These are phyloP conservation scores for Geopemphigus sp. DNA, from an alignment of 1,140 invertebrate genomes.

Conservation along the genomic window DNA sequence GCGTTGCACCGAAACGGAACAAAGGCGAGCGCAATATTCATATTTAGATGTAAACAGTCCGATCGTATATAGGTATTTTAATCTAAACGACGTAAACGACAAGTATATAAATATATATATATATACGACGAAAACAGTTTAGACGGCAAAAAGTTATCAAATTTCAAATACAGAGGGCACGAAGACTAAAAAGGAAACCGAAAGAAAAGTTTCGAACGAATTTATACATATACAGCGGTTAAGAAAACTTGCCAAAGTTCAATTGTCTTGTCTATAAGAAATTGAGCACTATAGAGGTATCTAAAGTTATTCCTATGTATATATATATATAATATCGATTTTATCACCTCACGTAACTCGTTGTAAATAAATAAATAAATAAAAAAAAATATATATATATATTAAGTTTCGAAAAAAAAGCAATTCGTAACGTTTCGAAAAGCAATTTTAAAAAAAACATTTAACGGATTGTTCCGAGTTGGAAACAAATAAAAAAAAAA, in stretches of 20 bases:
- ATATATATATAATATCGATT: slow-evolving; percentile 3
- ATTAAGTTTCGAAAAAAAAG: slow-evolving; percentile 15
- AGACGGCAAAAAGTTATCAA: neutral
- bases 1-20: neutral
- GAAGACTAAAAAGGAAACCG: slow-evolving; percentile 14
- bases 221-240: neutral
- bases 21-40: neutral
- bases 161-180: slow-evolving; percentile 20
- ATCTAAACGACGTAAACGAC: neutral
- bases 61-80: neutral
- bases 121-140: neutral
- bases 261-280: slow-evolving; percentile 33
- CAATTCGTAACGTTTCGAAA: slow-evolving; percentile 6
- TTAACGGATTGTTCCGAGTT: slow-evolving; percentile 23
- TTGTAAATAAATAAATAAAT: too few species aligned
- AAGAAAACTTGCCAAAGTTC: slow-evolving; percentile 19
- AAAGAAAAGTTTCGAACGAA: neutral
- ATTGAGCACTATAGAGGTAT: slow-evolving; percentile 20
- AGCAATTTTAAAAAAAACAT: slow-evolving; percentile 28
- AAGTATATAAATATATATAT: too few species aligned
- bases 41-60: neutral
- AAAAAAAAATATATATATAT: neutral
- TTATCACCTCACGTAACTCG: slow-evolving; percentile 4
- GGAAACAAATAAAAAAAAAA: neutral
- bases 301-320: slow-evolving; percentile 4